Base-by-base conservation (phyloP, 2,888 invertebrate genomes). In the Limulus polyphemus region DNA sequence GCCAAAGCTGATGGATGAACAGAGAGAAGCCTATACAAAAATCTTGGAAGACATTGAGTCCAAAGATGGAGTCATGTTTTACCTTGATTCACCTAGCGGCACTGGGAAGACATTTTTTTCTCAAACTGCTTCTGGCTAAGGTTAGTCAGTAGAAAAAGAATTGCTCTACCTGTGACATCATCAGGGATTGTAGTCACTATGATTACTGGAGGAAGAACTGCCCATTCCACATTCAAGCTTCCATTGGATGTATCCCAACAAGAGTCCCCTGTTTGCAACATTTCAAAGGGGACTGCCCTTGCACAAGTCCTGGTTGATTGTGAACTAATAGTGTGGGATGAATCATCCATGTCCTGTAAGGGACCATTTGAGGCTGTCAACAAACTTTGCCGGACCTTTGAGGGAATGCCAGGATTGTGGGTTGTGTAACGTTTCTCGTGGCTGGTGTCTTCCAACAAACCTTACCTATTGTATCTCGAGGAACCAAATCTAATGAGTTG, bases 51-150 rank as follows among this genome's bases (percentile, higher is more conserved):
- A 10, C 11, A 12, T 58, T 55, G n/a, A 5, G 11, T 14, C 16
- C 16, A 12, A 17, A 14, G 4, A 0, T 14, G 50, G 50, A 0
- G 12, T 16, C 1, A 4, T 50, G 12, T 68, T 73, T 51, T 74
- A 74, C 63, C 61, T 76, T 10, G 76, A 77, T 67, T 76, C 74
- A 12, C 74, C 76, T 7, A 77, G 75, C 10, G 77, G 76, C 32
- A 73, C 74, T 48, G 77, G 75, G 1, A 77, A 77, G 69, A 77
- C 76, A 3, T n/a, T 77, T 70, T 62, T 60, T 77, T 2, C 49
- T 32, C 32, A 32, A 32, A 32, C 3, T 32, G 32, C 32, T 32
- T 7, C 32, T 32, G 32, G 32, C 7, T 32, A 32, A 2, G 32
- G 32, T 32, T 32, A 1, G 32, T 32, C 32, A 32, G 32, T 5